Evolutionary conservation across 2,797 vertebrate species (phyloP), one percentile per base, ranked within the genome.

Genomic region (Orestias chungarensis): DNA sequence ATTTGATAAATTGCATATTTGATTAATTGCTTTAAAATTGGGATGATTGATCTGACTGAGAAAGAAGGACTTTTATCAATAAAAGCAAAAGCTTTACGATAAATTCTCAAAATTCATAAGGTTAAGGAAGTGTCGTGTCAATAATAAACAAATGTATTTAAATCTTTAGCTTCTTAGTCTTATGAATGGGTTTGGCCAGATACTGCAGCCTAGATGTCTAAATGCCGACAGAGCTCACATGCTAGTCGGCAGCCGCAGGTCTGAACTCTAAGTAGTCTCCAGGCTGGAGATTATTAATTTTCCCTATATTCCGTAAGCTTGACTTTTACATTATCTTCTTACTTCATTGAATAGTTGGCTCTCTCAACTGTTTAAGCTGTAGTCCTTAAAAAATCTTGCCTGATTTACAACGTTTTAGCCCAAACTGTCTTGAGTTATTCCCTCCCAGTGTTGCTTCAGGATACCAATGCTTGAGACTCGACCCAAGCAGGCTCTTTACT

Each of bases 261-360:
- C 70, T 29, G 38, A 64, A 61, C 35, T 67, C 67, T 82, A 75
- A 78, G 80, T 81, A 73, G 46, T 66, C 33, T 8, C 9, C 46
- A 12, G 59, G 68, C 74, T 69, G 74, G 73, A 79, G 62, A 54
- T 33, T 76, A 12, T 66, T 40, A 46, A 76, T 81, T 81, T 84
- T 78, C 74, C 23, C 12, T 44, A 68, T 25, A 25, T 4, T 43
- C 25, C n/a, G 49, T 73, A 6, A 25, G 23, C 68, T 49, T 29
- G 29, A 20, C 68, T 72, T 38, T 59, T 76, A 54, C 59, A 25
- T n/a, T 42, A 7, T 66, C 44, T 71, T 66, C 44, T 71, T 18
- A 33, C 49, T 79, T 49, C 14, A 54, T 27, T 62, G 40, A 73
- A 64, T 23, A 68, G 40, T 66, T 66, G 74, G 15, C 74, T 52